Percentiles rank a stretch among this genome's conserved stretches.
Conservation (phyloP, 2,797 vertebrate genomes). For the Monodelphis domestica region DNA sequence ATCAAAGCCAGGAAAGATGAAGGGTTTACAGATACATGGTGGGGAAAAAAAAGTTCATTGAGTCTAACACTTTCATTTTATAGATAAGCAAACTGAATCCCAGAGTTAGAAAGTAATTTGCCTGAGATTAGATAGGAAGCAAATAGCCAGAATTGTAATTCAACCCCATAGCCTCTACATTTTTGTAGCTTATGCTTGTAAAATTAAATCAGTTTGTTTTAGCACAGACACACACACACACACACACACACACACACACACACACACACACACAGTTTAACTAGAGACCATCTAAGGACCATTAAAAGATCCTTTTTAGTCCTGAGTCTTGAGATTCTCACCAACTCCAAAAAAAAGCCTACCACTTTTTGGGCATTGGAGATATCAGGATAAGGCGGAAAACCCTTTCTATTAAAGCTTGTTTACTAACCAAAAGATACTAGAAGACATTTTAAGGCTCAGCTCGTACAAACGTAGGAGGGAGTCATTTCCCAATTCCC, state of each 20-base stretch:
- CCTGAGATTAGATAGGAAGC: not conserved
- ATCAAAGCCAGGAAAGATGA: not conserved
- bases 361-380: not conserved
- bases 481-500: not conserved
- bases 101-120: not conserved
- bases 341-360: not conserved
- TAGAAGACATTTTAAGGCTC: conserved; percentile 9
- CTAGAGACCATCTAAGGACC: not conserved
- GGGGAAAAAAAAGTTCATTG: not conserved
- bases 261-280: not conserved
- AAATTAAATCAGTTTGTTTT: not conserved
- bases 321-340: not conserved
- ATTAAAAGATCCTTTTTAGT: no score
- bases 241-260: no score
- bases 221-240: no score
- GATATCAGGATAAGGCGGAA: not conserved
- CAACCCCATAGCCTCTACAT: not conserved
- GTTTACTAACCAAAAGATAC: conserved; percentile 7
- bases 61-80: not conserved
- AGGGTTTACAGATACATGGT: no score
- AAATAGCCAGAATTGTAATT: not conserved
- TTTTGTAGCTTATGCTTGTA: no score
- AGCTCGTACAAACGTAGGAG: conserved; percentile 2
- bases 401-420: not conserved
- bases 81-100: not conserved